Conservation (phyloP, 2,113 vertebrate species). For the Dromas ardeola region DNA sequence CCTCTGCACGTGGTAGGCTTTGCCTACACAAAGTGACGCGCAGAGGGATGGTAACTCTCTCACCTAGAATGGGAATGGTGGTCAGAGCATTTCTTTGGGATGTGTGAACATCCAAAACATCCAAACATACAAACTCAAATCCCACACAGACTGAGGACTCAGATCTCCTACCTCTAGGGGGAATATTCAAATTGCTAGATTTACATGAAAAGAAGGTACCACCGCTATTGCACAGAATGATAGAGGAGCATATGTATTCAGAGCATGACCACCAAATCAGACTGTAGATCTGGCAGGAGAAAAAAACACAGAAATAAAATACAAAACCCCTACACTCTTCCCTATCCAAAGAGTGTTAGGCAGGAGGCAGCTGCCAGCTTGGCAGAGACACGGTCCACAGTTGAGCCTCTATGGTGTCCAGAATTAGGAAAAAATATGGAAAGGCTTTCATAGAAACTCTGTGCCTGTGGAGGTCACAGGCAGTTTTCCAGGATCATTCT, state of each 20-base stretch:
- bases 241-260: background rate
- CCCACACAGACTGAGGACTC: background rate
- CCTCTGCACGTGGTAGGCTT: background rate
- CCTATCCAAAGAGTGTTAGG: background rate
- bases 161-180: background rate
- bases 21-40: background rate
- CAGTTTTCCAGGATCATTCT: background rate
- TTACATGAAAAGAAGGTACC: background rate
- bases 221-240: rapidly evolving
- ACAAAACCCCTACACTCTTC: background rate
- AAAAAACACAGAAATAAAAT: background rate
- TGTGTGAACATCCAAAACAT: background rate
- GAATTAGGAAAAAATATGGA: background rate
- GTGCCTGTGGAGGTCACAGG: background rate
- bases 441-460: background rate
- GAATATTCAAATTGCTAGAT: background rate
- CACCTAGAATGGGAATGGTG: background rate
- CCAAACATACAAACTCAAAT: background rate
- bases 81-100: background rate
- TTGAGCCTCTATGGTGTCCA: background rate
- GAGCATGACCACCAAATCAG: background rate
- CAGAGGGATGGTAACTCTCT: background rate
- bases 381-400: background rate
- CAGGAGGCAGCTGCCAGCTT: background rate
- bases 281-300: background rate